Evolutionary conservation across 2,113 vertebrate species (phyloP), one percentile per base, ranked within the genome.

Genomic region (Ancistrus triradiatus): DNA sequence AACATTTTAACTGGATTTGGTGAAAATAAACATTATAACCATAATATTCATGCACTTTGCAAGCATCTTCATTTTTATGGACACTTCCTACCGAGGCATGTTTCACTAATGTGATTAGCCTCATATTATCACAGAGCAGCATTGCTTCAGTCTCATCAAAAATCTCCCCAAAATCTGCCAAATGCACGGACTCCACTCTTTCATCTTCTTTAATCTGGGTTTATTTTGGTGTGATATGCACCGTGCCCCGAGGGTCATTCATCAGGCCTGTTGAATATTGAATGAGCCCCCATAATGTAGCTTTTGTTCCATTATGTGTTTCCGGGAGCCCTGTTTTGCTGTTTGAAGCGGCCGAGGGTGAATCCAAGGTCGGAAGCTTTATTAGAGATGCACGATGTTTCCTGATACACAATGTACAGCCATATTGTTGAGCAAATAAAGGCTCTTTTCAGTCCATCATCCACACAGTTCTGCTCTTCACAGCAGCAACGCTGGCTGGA

Each of bases 361-460:
- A 74, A 70, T 74, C 67, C 55, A 63, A 61, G 50, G 58, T 71
- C 64, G 63, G 5, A 78, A 80, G 79, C 68, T 74, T 67, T 37
- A 71, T 57, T 71, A 22, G 3, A 42, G 9, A 55, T 62, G 70
- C 70, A 58, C 8, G 66, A 6, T 27, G 49, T 49, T 70, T 48
- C 2, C 53, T 7, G 18, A 37, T 14, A 46, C 9, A 68, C 61
- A 81, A 78, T 75, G 74, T 76, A 57, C 63, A 61, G 14, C 52
- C 7, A 31, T 43, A 62, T 53, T 67, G 69, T 17, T 56, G 43
- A 24, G 10, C 11, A 10, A 47, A 80, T 70, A 80, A 80, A 81
- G 72, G 47, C 70, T 55, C 66, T 77, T n/a, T 74, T 72, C 63
- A 73, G 51, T 66, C 21, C 73, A 77, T 83, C 81, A 78, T 76